Percentiles rank a stretch among this genome's conserved stretches.
Evolutionary conservation across 2,797 vertebrate species (phyloP).

Genomic region (Kryptolebias ocellatus): DNA sequence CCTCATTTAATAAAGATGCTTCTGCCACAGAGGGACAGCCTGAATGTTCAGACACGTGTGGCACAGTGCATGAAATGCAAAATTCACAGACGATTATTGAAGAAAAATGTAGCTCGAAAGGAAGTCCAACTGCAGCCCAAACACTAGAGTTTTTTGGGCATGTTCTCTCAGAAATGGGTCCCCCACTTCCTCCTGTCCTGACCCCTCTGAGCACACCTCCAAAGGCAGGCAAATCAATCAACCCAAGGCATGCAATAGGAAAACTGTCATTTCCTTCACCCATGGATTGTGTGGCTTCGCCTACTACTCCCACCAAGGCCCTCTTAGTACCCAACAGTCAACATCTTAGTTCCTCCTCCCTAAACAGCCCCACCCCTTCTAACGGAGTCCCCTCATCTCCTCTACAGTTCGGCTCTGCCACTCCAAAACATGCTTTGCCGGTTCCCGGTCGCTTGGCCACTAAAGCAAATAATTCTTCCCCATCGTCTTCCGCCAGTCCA

Average conservation of each 20-base stretch:
- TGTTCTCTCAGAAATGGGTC: conserved; percentile 89
- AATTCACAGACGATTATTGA: background rate
- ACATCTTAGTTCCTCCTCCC: conserved; percentile 37
- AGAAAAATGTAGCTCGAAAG: conserved; percentile 18
- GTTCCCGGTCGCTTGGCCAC: conserved; percentile 92
- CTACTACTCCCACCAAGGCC: conserved; percentile 49
- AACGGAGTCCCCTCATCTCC: conserved; percentile 88
- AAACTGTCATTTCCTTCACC: conserved; percentile 82
- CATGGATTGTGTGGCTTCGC: conserved; percentile 73
- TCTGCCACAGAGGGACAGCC: conserved; percentile 12
- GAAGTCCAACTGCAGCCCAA: conserved; percentile 51
- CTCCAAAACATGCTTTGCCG: conserved; percentile 94
- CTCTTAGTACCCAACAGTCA: conserved; percentile 37
- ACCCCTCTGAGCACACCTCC: conserved; percentile 88
- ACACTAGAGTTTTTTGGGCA: conserved; percentile 76
- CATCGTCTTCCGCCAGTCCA: conserved; percentile 62
- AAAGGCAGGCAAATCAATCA: conserved; percentile 68
- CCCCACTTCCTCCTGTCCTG: conserved; percentile 88
- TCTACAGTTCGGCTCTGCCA: conserved; percentile 93
- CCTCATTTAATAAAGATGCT: conserved; percentile 5
- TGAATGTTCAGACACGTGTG: background rate
- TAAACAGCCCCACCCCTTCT: conserved; percentile 75
- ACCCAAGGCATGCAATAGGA: conserved; percentile 77
- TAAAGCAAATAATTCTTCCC: conserved; percentile 69
- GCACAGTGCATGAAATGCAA: conserved; percentile 6